Conservation (phyloP, 1,140 invertebrate species). For the Ctenoplectra terminalis region DNA sequence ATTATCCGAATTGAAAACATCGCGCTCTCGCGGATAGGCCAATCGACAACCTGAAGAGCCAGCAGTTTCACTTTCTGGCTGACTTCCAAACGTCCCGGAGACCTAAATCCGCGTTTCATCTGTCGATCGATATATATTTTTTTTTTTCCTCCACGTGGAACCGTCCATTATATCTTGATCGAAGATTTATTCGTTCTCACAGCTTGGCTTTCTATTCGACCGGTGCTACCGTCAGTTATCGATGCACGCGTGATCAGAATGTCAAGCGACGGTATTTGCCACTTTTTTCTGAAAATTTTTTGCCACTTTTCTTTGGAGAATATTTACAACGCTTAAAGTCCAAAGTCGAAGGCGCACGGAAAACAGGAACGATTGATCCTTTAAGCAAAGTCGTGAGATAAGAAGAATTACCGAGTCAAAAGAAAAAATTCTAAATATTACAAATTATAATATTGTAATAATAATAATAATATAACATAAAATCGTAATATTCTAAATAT, state of each 20-base stretch:
- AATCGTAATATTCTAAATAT: too few species aligned
- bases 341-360: too few species aligned
- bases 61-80: conserved; percentile 71
- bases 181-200: not conserved
- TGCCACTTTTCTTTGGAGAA: not conserved
- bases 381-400: too few species aligned
- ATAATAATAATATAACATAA: too few species aligned
- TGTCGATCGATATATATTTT: conserved; percentile 49
- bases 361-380: not conserved
- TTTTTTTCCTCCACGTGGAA: conserved; percentile 16
- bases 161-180: conserved; percentile 4
- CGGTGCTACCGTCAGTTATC: not conserved
- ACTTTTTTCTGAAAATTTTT: conserved; percentile 8
- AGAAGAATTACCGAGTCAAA: too few species aligned
- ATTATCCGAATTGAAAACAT: conserved; percentile 53
- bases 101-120: conserved; percentile 55
- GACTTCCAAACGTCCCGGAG: conserved; percentile 63
- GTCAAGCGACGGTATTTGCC: not conserved
- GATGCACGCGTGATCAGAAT: conserved; percentile 2
- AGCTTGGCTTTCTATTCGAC: not conserved
- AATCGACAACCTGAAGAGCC: conserved; percentile 53
- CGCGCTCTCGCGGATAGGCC: conserved; percentile 29
- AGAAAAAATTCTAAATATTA: not conserved
- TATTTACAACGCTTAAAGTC: not conserved
- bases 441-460: too few species aligned